A percentile compares a stretch with the other conserved stretches of the same genome.
These are phyloP conservation scores for Drosophila tristis DNA, from an alignment of 1,140 invertebrate species.

Conservation along the genomic window DNA sequence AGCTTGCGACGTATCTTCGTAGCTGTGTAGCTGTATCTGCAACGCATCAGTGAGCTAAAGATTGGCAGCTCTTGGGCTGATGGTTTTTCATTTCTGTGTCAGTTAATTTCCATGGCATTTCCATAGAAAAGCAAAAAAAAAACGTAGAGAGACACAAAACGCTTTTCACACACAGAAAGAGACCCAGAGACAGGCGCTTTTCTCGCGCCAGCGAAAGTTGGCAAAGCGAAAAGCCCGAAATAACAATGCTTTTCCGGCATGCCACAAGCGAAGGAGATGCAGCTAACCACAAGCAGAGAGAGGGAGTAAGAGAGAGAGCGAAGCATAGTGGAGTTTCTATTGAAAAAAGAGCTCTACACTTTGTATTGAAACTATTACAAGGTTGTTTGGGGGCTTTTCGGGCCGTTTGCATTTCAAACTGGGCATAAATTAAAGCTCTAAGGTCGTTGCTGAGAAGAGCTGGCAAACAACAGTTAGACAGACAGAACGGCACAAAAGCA, in stretches of 20 bases:
- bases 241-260: conserved; percentile 63
- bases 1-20: conserved; percentile 1
- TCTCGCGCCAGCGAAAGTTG: conserved; percentile 58
- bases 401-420: conserved; percentile 9
- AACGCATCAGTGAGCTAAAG: conserved; percentile 38
- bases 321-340: conserved; percentile 25
- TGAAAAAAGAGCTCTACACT: not conserved
- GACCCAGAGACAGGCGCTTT: conserved; percentile 25
- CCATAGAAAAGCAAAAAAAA: conserved; percentile 12
- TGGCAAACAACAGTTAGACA: conserved; percentile 51
- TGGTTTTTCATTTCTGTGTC: conserved; percentile 44
- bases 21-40: conserved; percentile 38
- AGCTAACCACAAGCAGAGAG: conserved; percentile 21
- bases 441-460: conserved; percentile 44
- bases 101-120: conserved; percentile 57
- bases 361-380: conserved; percentile 49
- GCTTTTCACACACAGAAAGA: conserved; percentile 43
- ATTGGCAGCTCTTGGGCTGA: conserved; percentile 15
- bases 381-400: conserved; percentile 25
- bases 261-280: conserved; percentile 37
- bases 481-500: conserved; percentile 53
- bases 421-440: conserved; percentile 55
- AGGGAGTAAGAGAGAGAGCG: conserved; percentile 3
- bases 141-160: conserved; percentile 17
- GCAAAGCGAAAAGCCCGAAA: conserved; percentile 21